Evolutionary conservation across 2,113 vertebrate genomes (phyloP).

Genomic region (Ciconia boyciana): DNA sequence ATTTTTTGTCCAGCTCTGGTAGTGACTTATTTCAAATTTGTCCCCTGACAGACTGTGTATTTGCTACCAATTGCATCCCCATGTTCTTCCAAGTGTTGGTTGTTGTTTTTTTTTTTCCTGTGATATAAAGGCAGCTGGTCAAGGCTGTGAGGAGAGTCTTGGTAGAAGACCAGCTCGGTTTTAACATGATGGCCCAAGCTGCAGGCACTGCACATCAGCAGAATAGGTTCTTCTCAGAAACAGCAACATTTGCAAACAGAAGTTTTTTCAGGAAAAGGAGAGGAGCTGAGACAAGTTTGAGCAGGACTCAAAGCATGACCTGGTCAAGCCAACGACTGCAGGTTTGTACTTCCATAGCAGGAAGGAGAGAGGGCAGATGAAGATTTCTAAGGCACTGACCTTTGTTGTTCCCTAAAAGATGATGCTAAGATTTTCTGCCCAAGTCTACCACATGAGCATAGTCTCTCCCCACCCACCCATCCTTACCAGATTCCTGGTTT

Average conservation of each 20-base stretch:
- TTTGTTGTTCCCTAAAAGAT: neutral
- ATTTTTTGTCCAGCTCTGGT: neutral
- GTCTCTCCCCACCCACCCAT: neutral
- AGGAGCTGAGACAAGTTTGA: neutral
- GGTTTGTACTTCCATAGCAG: neutral
- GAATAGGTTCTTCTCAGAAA: neutral
- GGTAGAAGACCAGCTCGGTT: neutral
- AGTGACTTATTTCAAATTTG: neutral
- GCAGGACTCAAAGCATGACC: accelerated
- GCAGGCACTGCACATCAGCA: neutral
- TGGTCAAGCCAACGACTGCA: neutral
- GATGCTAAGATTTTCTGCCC: neutral
- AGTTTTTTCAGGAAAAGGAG: neutral
- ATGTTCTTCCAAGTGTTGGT: neutral
- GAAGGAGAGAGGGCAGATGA: neutral
- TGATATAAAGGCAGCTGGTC: neutral
- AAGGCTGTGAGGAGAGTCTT: neutral
- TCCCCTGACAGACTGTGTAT: neutral
- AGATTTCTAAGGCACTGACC: neutral
- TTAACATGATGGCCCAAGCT: neutral
- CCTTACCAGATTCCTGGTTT: neutral
- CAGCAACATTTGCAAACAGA: neutral
- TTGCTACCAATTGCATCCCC: neutral
- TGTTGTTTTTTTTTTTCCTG: neutral
- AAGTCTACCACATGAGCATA: neutral